Evolutionary conservation across 2,113 vertebrate genomes (phyloP).

Genomic region (Malurus elegans): DNA sequence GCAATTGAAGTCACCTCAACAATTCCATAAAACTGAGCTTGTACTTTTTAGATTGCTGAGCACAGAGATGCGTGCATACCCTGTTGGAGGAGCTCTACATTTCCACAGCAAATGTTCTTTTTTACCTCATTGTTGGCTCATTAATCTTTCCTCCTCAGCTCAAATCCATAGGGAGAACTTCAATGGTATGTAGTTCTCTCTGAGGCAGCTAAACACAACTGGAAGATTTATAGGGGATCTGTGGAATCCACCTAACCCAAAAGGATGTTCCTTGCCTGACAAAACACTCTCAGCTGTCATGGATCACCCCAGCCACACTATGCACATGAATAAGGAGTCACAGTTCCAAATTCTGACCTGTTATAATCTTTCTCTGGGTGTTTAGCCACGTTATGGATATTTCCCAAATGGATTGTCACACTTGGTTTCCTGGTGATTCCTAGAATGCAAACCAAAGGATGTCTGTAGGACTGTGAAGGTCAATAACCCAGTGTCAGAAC

Average conservation of each 20-base stretch:
- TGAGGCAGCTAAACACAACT: background rate
- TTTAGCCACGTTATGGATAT: background rate
- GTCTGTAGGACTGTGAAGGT: background rate
- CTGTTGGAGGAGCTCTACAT: background rate
- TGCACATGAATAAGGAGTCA: background rate
- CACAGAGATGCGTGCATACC: background rate
- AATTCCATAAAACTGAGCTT: background rate
- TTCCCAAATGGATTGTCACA: background rate
- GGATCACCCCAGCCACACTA: background rate
- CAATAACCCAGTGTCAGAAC: background rate
- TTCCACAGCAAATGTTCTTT: background rate
- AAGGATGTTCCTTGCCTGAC: background rate
- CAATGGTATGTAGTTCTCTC: background rate
- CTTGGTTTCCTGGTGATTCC: background rate
- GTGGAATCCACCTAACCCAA: background rate
- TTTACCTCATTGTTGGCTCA: background rate
- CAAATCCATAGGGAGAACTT: background rate
- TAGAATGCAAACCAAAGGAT: background rate
- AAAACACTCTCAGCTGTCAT: fast-evolving
- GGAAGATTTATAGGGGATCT: background rate
- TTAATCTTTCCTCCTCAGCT: background rate
- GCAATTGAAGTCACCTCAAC: background rate
- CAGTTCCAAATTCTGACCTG: background rate
- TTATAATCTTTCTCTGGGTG: background rate
- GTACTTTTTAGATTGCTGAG: background rate